Conservation (phyloP, 2,113 vertebrate genomes). For the Macrotis lagotis region DNA sequence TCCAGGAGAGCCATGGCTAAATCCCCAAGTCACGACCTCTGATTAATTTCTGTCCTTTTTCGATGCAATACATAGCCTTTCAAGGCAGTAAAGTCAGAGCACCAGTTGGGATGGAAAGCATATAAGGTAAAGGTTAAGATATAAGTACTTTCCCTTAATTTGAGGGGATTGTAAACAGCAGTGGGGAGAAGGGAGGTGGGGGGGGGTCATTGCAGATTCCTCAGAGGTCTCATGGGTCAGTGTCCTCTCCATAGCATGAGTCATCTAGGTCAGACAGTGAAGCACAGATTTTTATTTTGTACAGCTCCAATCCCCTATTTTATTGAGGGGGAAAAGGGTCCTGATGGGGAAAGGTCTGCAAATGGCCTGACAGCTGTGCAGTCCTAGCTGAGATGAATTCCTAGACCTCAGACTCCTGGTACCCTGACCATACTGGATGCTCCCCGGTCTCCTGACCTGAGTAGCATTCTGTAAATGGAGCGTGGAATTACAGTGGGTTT, state of each 20-base stretch:
- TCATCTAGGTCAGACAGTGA: not conserved
- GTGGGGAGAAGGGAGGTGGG: not conserved
- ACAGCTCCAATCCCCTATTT: not conserved
- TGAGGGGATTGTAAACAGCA: not conserved
- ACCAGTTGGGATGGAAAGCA: not conserved
- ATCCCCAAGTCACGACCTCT: not conserved
- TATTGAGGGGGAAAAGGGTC: not conserved
- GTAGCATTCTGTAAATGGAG: slow-evolving; percentile 46
- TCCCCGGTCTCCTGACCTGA: slow-evolving; percentile 21
- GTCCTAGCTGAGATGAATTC: slow-evolving; percentile 23
- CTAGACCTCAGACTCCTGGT: not conserved
- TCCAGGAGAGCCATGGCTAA: not conserved
- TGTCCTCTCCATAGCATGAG: not conserved
- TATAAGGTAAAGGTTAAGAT: not conserved
- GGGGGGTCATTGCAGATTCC: not conserved
- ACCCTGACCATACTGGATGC: not conserved
- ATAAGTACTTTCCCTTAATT: not conserved
- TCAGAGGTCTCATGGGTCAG: not conserved
- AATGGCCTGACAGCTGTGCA: not conserved
- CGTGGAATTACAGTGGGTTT: slow-evolving; percentile 70
- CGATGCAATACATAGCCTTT: not conserved
- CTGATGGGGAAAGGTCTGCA: not conserved
- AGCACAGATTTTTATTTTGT: not conserved
- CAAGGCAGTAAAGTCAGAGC: not conserved
- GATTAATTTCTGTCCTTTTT: not conserved